Evolutionary conservation across 2,797 vertebrate genomes (phyloP), one percentile per base, ranked within the genome.

Genomic region (Alectoris magna): DNA sequence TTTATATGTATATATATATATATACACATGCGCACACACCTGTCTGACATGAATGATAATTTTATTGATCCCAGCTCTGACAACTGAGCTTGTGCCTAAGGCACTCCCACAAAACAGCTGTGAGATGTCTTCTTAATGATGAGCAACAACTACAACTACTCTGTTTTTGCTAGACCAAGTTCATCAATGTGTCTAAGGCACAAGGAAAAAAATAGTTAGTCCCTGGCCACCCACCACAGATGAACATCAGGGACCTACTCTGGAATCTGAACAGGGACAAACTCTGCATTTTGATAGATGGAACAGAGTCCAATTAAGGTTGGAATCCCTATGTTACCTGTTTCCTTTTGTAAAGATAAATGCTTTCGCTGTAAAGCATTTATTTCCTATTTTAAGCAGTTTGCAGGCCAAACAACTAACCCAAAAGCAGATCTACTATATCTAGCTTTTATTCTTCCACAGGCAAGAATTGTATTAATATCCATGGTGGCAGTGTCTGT

Each of bases 41-140:
- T 46, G 5, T 48, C 5, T 51, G n/a, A 51, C 7, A 36, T 6
- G 46, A 81, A 15, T 6, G 5, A 6, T 11, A 49, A 14, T 38
- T 56, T 58, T 58, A 51, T 68, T 31, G 63, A 62, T 72, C 6
- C 8, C 36, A 49, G 4, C 15, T n/a, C 31, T 75, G 34, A 46
- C 8, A 17, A 58, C 10, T 5, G 26, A n/a, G 2, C 64, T 91
- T 59, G 31, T n/a, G 29, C 7, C 5, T 2, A 49, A 84, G 26
- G 9, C 8, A 11, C 2, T 64, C 10, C 6, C 1, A 3, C 5
- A 23, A 11, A 74, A 4, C 14, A 67, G 8, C 10, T 27, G 4
- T 1, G 8, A 66, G 8, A 38, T 66, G 88, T 77, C 56, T 59
- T 26, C 51, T 26, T 72, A 69, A 26, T 23, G 15, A n/a, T 13